Evolutionary conservation across 2,888 invertebrate species (phyloP).

Genomic region (Steromphala cineraria): DNA sequence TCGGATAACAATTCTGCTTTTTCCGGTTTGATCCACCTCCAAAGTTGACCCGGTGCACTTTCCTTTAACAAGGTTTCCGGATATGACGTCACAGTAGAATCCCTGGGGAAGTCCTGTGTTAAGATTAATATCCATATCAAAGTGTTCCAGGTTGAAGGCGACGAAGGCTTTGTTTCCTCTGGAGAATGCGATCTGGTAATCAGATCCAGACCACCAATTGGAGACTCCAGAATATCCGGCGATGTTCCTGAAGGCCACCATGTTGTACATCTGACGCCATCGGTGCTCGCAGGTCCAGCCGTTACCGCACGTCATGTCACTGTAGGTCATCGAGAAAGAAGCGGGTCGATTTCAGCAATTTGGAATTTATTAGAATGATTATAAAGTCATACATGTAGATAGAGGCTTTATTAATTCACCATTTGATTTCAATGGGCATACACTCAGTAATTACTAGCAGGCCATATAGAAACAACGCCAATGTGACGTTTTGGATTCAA

Average conservation of each 20-base stretch:
- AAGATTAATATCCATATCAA: constrained; percentile 69
- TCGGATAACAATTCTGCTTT: constrained; percentile 79
- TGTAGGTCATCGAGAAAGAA: background rate
- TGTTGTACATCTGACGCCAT: constrained; percentile 72
- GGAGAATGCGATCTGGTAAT: constrained; percentile 90
- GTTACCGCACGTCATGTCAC: constrained; percentile 45
- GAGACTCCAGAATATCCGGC: constrained; percentile 69
- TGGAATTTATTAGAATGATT: too few relatives aligned
- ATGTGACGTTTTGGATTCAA: too few relatives aligned
- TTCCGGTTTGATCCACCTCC: constrained; percentile 80
- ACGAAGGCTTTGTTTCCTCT: constrained; percentile 83
- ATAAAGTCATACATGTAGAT: too few relatives aligned
- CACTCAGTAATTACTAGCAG: too few relatives aligned
- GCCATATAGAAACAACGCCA: too few relatives aligned
- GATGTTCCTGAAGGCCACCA: constrained; percentile 73
- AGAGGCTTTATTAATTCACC: too few relatives aligned
- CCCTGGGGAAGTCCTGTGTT: constrained; percentile 82
- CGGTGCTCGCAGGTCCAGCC: constrained; percentile 59
- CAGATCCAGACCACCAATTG: constrained; percentile 87
- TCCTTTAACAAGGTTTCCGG: constrained; percentile 78
- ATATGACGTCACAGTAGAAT: constrained; percentile 89
- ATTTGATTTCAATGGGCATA: too few relatives aligned
- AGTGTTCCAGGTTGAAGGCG: constrained; percentile 83
- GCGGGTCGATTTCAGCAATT: too few relatives aligned
- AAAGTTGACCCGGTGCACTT: constrained; percentile 83